phyloP scores from a whole-genome alignment of 2,888 invertebrate genomes.

The Aporophyla nigra region DNA sequence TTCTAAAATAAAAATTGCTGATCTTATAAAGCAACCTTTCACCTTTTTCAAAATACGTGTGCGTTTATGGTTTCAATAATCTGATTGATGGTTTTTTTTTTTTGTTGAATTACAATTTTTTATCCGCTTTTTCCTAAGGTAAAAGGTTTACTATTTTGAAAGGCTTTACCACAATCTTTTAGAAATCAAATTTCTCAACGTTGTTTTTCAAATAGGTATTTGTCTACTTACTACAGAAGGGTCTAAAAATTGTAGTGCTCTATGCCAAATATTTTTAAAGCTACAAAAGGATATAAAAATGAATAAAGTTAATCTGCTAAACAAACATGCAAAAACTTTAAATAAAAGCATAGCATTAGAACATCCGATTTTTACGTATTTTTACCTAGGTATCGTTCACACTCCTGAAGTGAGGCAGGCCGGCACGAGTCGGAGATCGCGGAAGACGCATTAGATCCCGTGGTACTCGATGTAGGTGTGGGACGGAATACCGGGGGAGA shows the following conservation, averaged over 20 bases:
- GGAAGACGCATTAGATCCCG: too few relatives aligned
- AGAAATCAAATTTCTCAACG: neutral
- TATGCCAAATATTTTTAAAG: neutral
- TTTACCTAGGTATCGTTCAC: too few relatives aligned
- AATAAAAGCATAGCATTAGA: too few relatives aligned
- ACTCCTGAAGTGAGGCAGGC: too few relatives aligned
- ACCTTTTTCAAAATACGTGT: neutral
- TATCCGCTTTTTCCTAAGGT: neutral
- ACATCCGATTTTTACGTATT: too few relatives aligned
- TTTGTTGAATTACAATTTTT: too few relatives aligned
- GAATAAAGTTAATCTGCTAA: too few relatives aligned
- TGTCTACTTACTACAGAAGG: neutral
- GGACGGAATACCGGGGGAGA: too few relatives aligned
- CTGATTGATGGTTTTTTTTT: constrained; percentile 21
- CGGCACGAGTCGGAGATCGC: too few relatives aligned
- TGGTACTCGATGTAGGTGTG: too few relatives aligned
- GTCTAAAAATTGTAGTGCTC: neutral
- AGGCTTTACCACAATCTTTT: constrained; percentile 2
- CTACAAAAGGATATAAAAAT: neutral
- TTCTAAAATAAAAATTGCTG: constrained; percentile 4
- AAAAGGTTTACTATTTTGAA: constrained; percentile 11
- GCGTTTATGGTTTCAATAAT: neutral
- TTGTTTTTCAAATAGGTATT: neutral
- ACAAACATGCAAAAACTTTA: too few relatives aligned
- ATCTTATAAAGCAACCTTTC: neutral